A percentile compares a stretch with the other conserved stretches of the same genome.
These are phyloP conservation scores for Ochropleura leucogaster DNA, from an alignment of 2,888 invertebrate genomes.

Conservation along the genomic window DNA sequence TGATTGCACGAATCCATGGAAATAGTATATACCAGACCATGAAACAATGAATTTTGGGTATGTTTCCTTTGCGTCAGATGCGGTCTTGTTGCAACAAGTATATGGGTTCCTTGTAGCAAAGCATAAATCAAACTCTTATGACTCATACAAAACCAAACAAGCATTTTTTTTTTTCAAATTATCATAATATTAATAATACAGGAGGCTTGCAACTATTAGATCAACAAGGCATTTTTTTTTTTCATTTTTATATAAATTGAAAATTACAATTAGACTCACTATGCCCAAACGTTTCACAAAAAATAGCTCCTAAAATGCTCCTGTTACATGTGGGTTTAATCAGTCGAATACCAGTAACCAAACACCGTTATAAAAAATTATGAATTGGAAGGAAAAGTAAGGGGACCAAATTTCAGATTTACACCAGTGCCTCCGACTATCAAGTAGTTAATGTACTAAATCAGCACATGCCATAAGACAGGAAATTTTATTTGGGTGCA, in stretches of 20 bases:
- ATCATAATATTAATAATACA: too few relatives aligned
- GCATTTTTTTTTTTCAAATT: neutral
- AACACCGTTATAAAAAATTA: too few relatives aligned
- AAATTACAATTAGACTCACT: neutral
- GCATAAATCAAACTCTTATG: neutral
- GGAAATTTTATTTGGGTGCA: neutral
- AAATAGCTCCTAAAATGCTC: too few relatives aligned
- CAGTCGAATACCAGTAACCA: too few relatives aligned
- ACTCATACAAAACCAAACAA: neutral
- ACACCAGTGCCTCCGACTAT: too few relatives aligned
- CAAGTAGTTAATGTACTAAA: neutral
- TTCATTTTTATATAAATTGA: too few relatives aligned
- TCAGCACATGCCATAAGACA: neutral
- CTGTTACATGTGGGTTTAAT: too few relatives aligned
- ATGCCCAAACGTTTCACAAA: neutral
- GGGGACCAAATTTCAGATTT: too few relatives aligned
- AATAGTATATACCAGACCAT: neutral
- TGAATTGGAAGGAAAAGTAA: too few relatives aligned
- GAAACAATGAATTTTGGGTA: neutral
- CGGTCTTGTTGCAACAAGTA: neutral
- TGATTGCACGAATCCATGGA: neutral
- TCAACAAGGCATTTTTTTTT: neutral
- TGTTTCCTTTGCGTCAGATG: neutral
- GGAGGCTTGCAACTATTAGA: too few relatives aligned
- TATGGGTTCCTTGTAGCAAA: neutral